Conservation (phyloP, 2,797 vertebrate species). For the Phylloscopus collybita region DNA sequence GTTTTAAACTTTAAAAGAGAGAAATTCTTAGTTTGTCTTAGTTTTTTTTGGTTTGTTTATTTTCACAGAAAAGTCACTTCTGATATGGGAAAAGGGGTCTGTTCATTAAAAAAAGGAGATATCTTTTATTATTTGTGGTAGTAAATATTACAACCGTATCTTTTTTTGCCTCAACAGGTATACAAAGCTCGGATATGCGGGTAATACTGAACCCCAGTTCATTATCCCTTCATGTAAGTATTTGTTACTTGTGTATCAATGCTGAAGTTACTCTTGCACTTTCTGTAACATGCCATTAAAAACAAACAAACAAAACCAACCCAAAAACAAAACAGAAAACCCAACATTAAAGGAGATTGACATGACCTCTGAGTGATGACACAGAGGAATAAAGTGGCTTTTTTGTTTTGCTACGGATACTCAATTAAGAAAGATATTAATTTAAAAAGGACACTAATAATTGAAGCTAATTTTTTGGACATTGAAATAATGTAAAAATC, state of each 20-base stretch:
- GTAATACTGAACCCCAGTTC: conserved; percentile 98
- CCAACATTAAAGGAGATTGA: not conserved
- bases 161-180: conserved; percentile 82
- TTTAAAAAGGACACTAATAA: not conserved
- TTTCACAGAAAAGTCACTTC: not conserved
- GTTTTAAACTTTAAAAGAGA: not conserved
- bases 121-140: not conserved
- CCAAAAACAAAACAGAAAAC: no score
- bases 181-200: conserved; percentile 97
- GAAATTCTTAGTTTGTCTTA: not conserved
- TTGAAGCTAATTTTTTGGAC: not conserved
- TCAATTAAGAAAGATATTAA: not conserved
- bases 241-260: not conserved
- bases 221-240: conserved; percentile 99
- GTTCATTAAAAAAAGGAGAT: not conserved
- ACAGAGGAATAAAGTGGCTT: not conserved
- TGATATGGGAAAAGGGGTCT: not conserved
- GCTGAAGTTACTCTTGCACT: not conserved
- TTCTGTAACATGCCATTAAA: not conserved
- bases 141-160: not conserved
- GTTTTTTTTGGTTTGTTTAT: not conserved
- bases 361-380: not conserved
- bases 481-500: not conserved
- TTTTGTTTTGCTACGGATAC: not conserved
- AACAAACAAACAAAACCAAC: not conserved